phyloP scores from a whole-genome alignment of 2,888 invertebrate species.

The Drosophila bunnanda region DNA sequence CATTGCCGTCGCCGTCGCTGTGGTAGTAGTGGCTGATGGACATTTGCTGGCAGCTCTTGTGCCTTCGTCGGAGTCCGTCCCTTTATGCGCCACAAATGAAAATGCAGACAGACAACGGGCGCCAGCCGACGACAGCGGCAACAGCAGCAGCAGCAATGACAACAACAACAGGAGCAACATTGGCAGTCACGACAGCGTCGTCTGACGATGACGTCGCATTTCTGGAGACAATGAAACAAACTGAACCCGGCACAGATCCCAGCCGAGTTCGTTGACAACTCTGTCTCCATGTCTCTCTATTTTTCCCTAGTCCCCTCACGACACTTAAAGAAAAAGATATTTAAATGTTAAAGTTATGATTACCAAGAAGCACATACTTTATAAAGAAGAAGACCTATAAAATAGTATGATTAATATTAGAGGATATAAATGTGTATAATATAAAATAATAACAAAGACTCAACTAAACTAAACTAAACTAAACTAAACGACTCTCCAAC shows the following conservation, averaged over 20 bases:
- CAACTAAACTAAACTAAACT: no score
- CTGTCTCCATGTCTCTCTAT: conserved; percentile 14
- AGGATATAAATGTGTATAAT: neutral
- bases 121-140: conserved; percentile 59
- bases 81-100: conserved; percentile 77
- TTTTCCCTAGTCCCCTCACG: conserved; percentile 3
- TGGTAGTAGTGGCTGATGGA: conserved; percentile 68
- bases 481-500: no score
- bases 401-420: neutral
- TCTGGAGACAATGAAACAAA: conserved; percentile 70
- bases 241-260: conserved; percentile 65
- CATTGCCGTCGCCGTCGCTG: conserved; percentile 48
- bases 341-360: neutral
- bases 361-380: accelerated
- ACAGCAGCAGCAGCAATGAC: conserved; percentile 12
- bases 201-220: conserved; percentile 78
- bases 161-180: conserved; percentile 13
- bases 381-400: neutral
- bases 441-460: neutral
- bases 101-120: conserved; percentile 80
- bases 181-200: conserved; percentile 56
- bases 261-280: conserved; percentile 74
- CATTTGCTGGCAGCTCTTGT: conserved; percentile 78
- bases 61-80: conserved; percentile 55
- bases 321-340: conserved; percentile 10